A percentile compares a stretch with the other conserved stretches of the same genome.
phyloP scores from a whole-genome alignment of 2,888 invertebrate genomes.

The Teleiodes luculella region DNA sequence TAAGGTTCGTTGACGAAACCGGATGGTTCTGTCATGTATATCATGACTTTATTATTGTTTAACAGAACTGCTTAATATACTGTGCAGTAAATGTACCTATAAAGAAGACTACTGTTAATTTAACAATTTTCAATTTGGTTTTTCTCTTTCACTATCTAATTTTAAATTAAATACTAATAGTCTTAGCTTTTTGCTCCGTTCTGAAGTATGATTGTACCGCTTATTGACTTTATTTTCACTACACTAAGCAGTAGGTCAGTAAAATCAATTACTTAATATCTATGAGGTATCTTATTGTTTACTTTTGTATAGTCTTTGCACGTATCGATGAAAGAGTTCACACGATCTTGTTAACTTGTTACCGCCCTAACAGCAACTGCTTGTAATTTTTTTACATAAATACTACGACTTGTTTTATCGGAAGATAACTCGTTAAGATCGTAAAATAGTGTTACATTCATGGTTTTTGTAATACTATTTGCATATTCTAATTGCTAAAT shows the following conservation, averaged over 20 bases:
- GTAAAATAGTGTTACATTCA: background rate
- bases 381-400: conserved; percentile 22
- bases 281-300: too few species aligned
- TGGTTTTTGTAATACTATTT: conserved; percentile 5
- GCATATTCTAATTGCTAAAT: conserved; percentile 13
- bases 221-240: too few species aligned
- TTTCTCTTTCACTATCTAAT: background rate
- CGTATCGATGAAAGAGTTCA: conserved; percentile 17
- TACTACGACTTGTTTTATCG: conserved; percentile 5
- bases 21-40: conserved; percentile 8
- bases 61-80: background rate
- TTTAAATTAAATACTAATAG: too few species aligned
- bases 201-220: too few species aligned
- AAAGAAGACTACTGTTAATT: too few species aligned
- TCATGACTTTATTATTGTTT: background rate
- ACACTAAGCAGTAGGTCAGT: too few species aligned
- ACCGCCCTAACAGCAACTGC: conserved; percentile 19
- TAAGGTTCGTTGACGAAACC: conserved; percentile 10
- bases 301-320: background rate
- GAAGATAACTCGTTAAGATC: background rate
- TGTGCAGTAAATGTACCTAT: too few species aligned
- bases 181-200: too few species aligned
- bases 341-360: conserved; percentile 26
- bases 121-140: too few species aligned
- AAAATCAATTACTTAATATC: too few species aligned